Percentiles rank a stretch among this genome's conserved stretches.
Conservation (phyloP, 2,113 vertebrate genomes). For the Tachycineta bicolor region DNA sequence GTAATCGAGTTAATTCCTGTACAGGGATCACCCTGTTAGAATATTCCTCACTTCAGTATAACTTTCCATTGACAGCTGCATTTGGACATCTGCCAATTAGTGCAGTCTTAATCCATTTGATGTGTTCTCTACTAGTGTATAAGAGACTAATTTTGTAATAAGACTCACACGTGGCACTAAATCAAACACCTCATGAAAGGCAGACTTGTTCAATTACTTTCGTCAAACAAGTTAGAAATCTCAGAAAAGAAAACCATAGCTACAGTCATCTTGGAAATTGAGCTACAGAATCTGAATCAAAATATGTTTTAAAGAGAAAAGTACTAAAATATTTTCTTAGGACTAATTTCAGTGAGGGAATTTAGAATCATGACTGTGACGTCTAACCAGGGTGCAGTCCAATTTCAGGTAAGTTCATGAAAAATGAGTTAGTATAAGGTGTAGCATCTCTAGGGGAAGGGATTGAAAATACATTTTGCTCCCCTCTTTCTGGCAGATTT, state of each 20-base stretch:
- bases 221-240: neutral
- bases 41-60: neutral
- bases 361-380: neutral
- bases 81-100: constrained; percentile 32
- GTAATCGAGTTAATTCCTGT: constrained; percentile 14
- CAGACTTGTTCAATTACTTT: neutral
- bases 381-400: neutral
- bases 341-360: neutral
- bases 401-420: neutral
- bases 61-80: constrained; percentile 7
- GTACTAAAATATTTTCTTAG: neutral
- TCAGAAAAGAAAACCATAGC: neutral
- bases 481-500: neutral
- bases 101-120: constrained; percentile 7
- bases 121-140: neutral
- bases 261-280: neutral
- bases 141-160: constrained; percentile 1
- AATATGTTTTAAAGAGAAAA: neutral
- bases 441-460: neutral
- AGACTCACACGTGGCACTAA: neutral
- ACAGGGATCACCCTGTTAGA: neutral
- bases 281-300: neutral
- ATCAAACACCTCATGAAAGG: neutral
- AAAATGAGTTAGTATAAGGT: neutral
- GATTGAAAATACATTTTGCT: neutral